Base-by-base conservation (phyloP, 1,140 invertebrate species). In the Drosophila miranda region DNA sequence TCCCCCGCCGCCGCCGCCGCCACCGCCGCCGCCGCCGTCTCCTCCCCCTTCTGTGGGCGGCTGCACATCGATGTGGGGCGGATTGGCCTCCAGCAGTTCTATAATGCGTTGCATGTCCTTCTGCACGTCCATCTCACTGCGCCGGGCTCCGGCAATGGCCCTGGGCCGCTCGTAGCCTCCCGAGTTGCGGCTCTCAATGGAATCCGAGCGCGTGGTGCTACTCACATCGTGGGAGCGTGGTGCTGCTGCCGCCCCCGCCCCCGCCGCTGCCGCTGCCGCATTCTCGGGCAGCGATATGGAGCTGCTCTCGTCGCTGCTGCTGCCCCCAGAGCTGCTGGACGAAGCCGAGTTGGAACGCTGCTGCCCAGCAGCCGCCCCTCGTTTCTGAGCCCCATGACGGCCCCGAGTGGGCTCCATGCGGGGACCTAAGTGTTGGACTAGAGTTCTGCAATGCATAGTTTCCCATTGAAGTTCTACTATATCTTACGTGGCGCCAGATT, bases 41-140 rank as follows among this genome's bases (percentile, higher is more conserved):
- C 30, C 34, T 7, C 53, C 63, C 1, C 48, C 49, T n/a, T 90
- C 89, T 8, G 75, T 75, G 1, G 86, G 86, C 8, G 86, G 82
- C 63, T 90, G 89, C 0, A 90, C 89, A 49, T 90, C 89, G 6
- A 90, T 90, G 34, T 88, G 89, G 9, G 89, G 89, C 9, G 89
- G 50, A 19, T 38, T 38, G n/a, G 77, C 44, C 42, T 81, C 89
- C 0, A 72, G 42, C 42, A 87, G 43, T 19, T 90, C 89, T 7
- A 63, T 78, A 11, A 82, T 78, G 19, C 74, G 67, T 34, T 75
- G 80, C 62, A 86, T 61, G 23, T 90, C 89, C 54, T 81, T 88
- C 53, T 90, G 89, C 63, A 90, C 87, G 41, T 90, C 89, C 63
- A 90, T 42, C 43, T 90, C 89, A 43, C 89, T 90, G 34, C 89